Evolutionary conservation across 92 coral and sea anemone species (phyloP).

Genomic region (Galaxea fascicularis): DNA sequence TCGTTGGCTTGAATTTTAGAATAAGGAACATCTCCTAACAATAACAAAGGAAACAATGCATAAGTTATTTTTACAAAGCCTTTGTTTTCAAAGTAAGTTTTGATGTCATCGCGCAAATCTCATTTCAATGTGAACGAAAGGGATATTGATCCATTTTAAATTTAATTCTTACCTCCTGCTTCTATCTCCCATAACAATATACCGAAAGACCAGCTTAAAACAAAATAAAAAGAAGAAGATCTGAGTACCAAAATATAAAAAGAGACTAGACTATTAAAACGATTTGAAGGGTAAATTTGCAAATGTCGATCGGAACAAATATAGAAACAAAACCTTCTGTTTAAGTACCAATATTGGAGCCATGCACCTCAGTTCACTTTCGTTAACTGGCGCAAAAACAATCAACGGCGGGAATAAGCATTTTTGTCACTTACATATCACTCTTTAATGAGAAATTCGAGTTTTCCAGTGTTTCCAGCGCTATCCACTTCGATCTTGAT

Average conservation of each 20-base stretch:
- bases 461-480: constrained; percentile 72
- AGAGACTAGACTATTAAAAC: neutral
- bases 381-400: no score
- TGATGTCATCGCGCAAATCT: no score
- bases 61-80: neutral
- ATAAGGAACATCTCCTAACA: constrained; percentile 72
- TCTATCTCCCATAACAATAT: constrained; percentile 82
- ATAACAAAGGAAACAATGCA: neutral
- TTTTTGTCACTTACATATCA: constrained; percentile 70
- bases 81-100: neutral
- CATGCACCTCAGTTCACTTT: neutral
- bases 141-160: neutral
- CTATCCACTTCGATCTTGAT: constrained; percentile 73
- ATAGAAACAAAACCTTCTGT: neutral
- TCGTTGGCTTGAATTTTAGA: constrained; percentile 56
- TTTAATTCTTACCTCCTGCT: constrained; percentile 71
- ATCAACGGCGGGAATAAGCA: neutral
- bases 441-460: constrained; percentile 69
- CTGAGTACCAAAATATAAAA: no score
- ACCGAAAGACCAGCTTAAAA: constrained; percentile 84
- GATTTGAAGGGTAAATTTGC: neutral
- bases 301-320: no score
- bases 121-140: neutral
- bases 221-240: neutral
- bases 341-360: neutral